Evolutionary conservation across 2,113 vertebrate genomes (phyloP), one percentile per base, ranked within the genome.

Genomic region (Ornithorhynchus anatinus): DNA sequence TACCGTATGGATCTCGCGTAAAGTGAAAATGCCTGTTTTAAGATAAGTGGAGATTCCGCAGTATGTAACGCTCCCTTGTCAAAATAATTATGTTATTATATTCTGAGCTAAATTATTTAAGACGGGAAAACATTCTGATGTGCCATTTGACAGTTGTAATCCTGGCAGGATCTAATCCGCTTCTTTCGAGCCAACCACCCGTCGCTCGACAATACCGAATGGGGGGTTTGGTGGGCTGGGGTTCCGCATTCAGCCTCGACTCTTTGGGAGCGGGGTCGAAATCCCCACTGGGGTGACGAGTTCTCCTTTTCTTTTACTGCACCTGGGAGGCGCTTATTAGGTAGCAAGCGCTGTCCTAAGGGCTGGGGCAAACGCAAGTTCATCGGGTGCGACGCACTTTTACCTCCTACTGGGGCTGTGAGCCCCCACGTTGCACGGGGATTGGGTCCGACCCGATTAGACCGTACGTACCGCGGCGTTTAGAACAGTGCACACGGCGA

Each of bases 51-150:
- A 90, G 92, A 86, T 88, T 91, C 84, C 81, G 89, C 67, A 82
- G 77, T 86, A 88, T 10, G 17, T 85, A 92, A 89, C 33, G 1
- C 84, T 90, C 90, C 88, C 78, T 89, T 92, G 92, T 92, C 92
- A 94, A 93, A 94, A 94, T 90, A 94, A 92, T 94, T 92, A 90
- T 84, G 86, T 91, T 89, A 91, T 91, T 90, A 90, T 83, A 91
- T 86, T 89, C 88, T 40, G 66, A 92, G 79, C 83, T 90, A 92
- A 93, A 93, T 90, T 91, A 91, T 89, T 88, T 90, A 89, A 91
- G 78, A 91, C 77, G 74, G 63, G 82, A 91, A 94, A 94, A 93
- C 84, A 94, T 90, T 93, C 72, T 88, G 86, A 93, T 93, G 86
- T 39, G 80, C 72, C n/a, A 86, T 86, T 86, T 91, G 92, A 90